phyloP scores from a whole-genome alignment of 2,113 vertebrate genomes.

The Rhinolophus ferrumequinum region DNA sequence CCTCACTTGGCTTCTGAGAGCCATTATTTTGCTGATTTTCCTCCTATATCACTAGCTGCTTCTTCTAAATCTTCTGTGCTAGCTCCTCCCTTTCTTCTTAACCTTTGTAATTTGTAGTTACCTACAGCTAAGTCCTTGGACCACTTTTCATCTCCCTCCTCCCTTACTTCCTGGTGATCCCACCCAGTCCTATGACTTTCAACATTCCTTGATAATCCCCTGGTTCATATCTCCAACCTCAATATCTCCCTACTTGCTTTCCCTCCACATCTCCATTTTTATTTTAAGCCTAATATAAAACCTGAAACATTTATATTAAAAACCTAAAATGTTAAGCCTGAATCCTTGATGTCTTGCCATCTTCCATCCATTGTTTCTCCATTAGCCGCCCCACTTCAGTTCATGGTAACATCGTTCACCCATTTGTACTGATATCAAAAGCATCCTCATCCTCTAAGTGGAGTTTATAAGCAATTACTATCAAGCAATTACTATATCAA shows the following conservation, averaged over 20 bases:
- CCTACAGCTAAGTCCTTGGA: neutral
- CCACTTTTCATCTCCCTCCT: neutral
- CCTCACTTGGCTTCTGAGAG: conserved; percentile 26
- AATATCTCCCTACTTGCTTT: neutral
- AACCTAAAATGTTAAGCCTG: neutral
- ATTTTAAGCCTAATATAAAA: neutral
- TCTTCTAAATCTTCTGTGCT: conserved; percentile 43
- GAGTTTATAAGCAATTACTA: neutral
- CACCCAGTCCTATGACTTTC: neutral
- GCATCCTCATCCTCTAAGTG: neutral
- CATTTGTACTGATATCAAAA: neutral
- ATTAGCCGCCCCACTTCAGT: neutral
- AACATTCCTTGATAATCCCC: neutral
- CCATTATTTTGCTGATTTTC: neutral
- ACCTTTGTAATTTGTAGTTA: conserved; percentile 48
- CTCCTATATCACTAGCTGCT: neutral
- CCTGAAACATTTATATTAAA: neutral
- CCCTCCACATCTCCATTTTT: neutral
- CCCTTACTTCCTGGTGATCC: neutral
- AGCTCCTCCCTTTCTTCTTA: conserved; percentile 35
- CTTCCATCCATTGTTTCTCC: neutral
- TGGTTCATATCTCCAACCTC: neutral
- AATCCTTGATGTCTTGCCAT: neutral
- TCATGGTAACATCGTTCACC: neutral
- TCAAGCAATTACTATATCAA: neutral